Evolutionary conservation across 2,797 vertebrate genomes (phyloP), one percentile per base, ranked within the genome.

Genomic region (Falco biarmicus): DNA sequence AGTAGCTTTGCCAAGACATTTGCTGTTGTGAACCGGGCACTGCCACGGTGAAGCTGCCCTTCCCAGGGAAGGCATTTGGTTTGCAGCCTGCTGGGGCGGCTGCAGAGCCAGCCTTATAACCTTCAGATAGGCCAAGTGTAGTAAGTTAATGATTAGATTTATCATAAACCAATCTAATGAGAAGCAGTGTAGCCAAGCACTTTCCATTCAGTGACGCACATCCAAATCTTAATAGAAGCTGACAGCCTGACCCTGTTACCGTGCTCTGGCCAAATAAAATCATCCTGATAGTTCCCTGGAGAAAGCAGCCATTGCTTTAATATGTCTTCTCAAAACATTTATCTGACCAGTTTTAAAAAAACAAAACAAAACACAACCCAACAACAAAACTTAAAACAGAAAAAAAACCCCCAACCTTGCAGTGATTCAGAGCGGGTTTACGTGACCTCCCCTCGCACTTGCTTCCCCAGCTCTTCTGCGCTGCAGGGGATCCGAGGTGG

Each of bases 11-110:
- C 53, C 0, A 2, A 73, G 60, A 9, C 1, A 0, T 32, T 68
- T 2, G 3, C 48, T 1, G 1, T 15, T 2, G 13, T 0, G 1
- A 51, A 32, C 3, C 1, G 1, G 48, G 60, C 19, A 8, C 1
- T 3, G 34, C n/a, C 0, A 0, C 10, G 51, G n/a, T 48, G 57
- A 51, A 71, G 37, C 57, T 32, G 59, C 59, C 51, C 8, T 29
- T 92, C 60, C 63, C 0, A 1, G 26, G 75, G 71, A 68, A 63
- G 24, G 57, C 29, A 1, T 24, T 86, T 11, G 14, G 28, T 85
- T 64, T 89, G 81, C 66, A 48, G 64, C 47, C 41, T 0, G 1
- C 34, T 34, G 48, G 59, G 53, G 11, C 0, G 1, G 29, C 73
- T 53, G 57, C 73, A 51, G 79, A 90, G 84, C 25, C 53, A 18